Conservation (phyloP, 2,797 vertebrate species). For the Epinephelus malabaricus region DNA sequence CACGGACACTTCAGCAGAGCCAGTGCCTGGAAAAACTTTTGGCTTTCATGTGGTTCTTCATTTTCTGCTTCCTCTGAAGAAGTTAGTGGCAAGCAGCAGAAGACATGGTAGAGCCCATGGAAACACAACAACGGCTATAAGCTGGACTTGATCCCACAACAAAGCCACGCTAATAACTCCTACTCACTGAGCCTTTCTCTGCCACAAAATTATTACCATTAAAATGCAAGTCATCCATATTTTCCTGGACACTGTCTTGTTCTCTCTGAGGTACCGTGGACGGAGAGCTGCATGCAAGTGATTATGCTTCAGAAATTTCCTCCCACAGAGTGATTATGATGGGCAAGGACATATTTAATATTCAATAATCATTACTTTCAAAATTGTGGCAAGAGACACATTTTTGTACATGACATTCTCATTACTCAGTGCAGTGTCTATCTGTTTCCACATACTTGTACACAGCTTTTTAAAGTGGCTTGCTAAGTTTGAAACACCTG, state of each 20-base stretch:
- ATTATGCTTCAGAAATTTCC: slow-evolving; percentile 41
- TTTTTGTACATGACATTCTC: not conserved
- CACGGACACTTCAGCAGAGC: slow-evolving; percentile 16
- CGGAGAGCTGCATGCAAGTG: not conserved
- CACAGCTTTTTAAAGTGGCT: not conserved
- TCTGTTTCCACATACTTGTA: not conserved
- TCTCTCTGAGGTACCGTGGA: slow-evolving; percentile 23
- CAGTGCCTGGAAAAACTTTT: slow-evolving; percentile 23
- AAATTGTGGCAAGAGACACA: not conserved
- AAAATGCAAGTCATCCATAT: slow-evolving; percentile 30
- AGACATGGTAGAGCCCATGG: slow-evolving; percentile 18
- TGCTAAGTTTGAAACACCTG: slow-evolving; percentile 38
- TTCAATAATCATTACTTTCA: slow-evolving; percentile 21
- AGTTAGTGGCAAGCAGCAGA: slow-evolving; percentile 19
- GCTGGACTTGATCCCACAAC: slow-evolving; percentile 42
- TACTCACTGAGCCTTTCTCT: slow-evolving; percentile 31
- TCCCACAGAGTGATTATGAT: slow-evolving; percentile 23
- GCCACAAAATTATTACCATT: slow-evolving; percentile 16
- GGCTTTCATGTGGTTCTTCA: slow-evolving; percentile 12
- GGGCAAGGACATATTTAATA: slow-evolving; percentile 16
- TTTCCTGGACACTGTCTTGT: slow-evolving; percentile 22
- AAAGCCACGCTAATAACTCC: slow-evolving; percentile 43
- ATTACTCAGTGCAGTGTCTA: not conserved
- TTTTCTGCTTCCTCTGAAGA: slow-evolving; percentile 26
- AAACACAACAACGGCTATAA: slow-evolving; percentile 21